Evolutionary conservation across 1,140 invertebrate species (phyloP), one percentile per base, ranked within the genome.

Genomic region (Zaprionus inermis): DNA sequence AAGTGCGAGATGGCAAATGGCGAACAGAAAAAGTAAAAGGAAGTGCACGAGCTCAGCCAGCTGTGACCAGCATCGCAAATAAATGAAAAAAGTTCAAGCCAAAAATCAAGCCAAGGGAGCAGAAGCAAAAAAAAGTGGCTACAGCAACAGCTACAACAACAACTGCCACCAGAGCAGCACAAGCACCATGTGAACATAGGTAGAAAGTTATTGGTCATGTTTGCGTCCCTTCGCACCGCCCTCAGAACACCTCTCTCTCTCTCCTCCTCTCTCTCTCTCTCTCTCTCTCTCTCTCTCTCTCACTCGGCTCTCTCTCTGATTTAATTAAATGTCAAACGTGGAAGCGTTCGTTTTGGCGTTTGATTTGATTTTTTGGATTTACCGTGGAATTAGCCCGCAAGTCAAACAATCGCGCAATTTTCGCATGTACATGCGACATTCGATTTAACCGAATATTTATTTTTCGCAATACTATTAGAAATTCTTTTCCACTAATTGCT

Each of bases 11-110:
- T 63, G 28, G 64, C 75, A 56, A 70, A 66, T 75, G 78, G 68
- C 36, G 65, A 71, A 86, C 68, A 67, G 55, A 51, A 69, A 60
- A 79, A 78, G 67, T 63, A 75, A 78, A 84, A 84, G 77, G 80
- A 88, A 89, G 77, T 89, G 79, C 80, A 77, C 83, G 80, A 84
- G 82, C 63, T 89, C 79, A 86, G 58, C 73, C 84, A 89, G 80
- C 84, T 88, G 84, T 86, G 82, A 86, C 82, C 82, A 86, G 83
- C 79, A 85, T 76, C 73, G 68, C 84, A 84, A 88, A 84, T 84
- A 89, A 88, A 88, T 88, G 84, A 88, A 88, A 89, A 86, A 86
- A 86, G 76, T 86, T 89, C 32, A 41, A 44, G 38, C 38, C 30
- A 10, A 65, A 77, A 77, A 88, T 82, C 81, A 86, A 88, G 81